Evolutionary conservation across 2,888 invertebrate species (phyloP).

Genomic region (Sarcophaga rosellei): DNA sequence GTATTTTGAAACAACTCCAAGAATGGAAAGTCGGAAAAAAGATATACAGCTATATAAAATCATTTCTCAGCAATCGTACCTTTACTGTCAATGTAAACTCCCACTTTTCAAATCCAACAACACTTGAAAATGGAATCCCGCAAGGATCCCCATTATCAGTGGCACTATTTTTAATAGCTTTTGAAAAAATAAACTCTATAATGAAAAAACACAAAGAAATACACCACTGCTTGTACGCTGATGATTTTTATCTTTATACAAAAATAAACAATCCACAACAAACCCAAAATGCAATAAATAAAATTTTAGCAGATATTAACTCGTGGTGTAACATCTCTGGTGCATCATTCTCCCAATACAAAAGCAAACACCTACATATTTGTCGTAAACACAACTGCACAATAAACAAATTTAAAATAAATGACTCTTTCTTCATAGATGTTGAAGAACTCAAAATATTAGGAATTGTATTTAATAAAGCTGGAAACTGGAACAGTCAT

Average conservation of each 20-base stretch:
- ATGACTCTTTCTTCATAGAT: not conserved
- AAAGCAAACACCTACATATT: conserved; percentile 37
- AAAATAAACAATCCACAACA: conserved; percentile 32
- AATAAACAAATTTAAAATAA: not conserved
- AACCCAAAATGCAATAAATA: too few relatives aligned
- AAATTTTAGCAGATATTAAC: conserved; percentile 1
- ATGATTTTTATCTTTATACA: conserved; percentile 50
- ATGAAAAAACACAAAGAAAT: conserved; percentile 34
- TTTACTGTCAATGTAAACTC: conserved; percentile 26
- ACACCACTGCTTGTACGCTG: conserved; percentile 39
- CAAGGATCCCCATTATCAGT: conserved; percentile 25
- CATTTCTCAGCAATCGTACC: conserved; percentile 36
- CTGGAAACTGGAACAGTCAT: not conserved
- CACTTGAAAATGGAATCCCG: conserved; percentile 39
- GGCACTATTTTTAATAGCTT: conserved; percentile 22
- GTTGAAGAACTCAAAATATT: conserved; percentile 12
- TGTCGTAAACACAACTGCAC: conserved; percentile 33
- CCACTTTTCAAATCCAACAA: not conserved
- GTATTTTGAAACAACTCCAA: conserved; percentile 10
- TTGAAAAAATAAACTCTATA: conserved; percentile 45
- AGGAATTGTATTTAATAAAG: conserved; percentile 37
- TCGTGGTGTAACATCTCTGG: conserved; percentile 15
- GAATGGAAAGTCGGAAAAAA: conserved; percentile 40
- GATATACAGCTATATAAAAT: conserved; percentile 32
- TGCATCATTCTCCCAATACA: not conserved